Base-by-base conservation (phyloP, 1,140 invertebrate genomes). In the Cecropterus lyciades region DNA sequence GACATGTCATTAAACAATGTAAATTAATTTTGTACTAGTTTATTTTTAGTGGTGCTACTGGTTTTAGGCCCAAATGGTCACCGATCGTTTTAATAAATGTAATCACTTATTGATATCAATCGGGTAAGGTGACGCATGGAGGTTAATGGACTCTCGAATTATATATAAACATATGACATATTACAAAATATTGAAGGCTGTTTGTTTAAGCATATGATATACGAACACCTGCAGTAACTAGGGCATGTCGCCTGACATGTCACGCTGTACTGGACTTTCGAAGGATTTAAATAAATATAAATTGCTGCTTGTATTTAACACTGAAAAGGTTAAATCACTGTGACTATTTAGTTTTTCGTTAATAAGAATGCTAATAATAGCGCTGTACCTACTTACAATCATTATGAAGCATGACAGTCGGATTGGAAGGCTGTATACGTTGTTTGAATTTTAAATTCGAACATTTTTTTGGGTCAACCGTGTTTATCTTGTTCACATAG, bases 181-280 rank as follows among this genome's bases (percentile, higher is more conserved):
- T 33, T 33, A 52, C 10, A 52, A 27, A 8, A 17, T 40, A 40
- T 0, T 40, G 37, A 40, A 16, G 16, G 30, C 13, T 24, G 30
- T 37, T 20, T 17, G 30, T 37, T 56, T 27, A 14, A 57, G 20
- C n/a, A n/a, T 57, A 8, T 20, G 11, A 17, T 3, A 56, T 56
- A 30, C 24, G 43, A 59, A 48, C 56, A 59, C 56, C 43, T 59
- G 56, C 43, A 33, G 14, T 48, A 59, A 59, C 14, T 17, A 33
- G 56, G 43, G 56, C 43, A 59, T 59, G 15, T 59, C 56, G 24
- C 9, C 43, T 17, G 43, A 48, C 56, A 59, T 59, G 56, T 48
- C 56, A 59, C 56, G 27, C 13, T 48, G 11, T 48, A 17, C 43
- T 48, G 27, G 56, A 30, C 24, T 45, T 46, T 27, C 42, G 24